Base-by-base conservation (phyloP, 1,140 invertebrate genomes). In the Leguminivora glycinivorella region DNA sequence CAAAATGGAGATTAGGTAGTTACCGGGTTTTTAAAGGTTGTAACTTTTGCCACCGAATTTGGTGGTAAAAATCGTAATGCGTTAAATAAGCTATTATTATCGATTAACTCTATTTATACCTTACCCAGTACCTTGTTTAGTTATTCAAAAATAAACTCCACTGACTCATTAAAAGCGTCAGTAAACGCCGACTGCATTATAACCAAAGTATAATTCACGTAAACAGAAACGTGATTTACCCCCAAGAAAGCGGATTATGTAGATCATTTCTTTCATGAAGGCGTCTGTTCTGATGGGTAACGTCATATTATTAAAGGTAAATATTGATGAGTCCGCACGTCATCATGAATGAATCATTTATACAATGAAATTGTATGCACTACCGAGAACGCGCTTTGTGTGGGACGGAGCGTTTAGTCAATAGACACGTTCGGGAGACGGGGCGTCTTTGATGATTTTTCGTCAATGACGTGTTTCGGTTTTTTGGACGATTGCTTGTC, bases 401-500 rank as follows among this genome's bases (percentile, higher is more conserved):
- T 63, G 58, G 26, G 31, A 14, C 25, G 58, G 58, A 63, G 17
- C 58, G 26, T 29, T 58, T 58, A 29, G 14, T 58, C 56, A 58
- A 56, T 56, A 47, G 52, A 52, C 68, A 70, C 68, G 68, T 70
- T 38, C 56, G 38, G 19, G n/a, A 70, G 52, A 19, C 52, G 43
- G 68, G 68, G 22, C 19, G 68, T 58, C 68, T 60, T 70, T 70
- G 56, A 70, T 22, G 19, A 26, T 70, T 70, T 70, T 70, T 56
- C 40, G 58, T 66, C 63, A 56, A 67, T 38, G 29, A 25, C 22
- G 68, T 69, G 38, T 66, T 77, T 77, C 31, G 71, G 56, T 75
- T 80, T 75, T 81, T 82, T 82, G 43, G 72, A 56, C 70, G 71
- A 70, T 47, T 68, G 77, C 80, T 82, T 85, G 83, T 82, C 83